A percentile compares a stretch with the other conserved stretches of the same genome.
Evolutionary conservation across 1,140 invertebrate genomes (phyloP).

Genomic region (Drosophila sproati): DNA sequence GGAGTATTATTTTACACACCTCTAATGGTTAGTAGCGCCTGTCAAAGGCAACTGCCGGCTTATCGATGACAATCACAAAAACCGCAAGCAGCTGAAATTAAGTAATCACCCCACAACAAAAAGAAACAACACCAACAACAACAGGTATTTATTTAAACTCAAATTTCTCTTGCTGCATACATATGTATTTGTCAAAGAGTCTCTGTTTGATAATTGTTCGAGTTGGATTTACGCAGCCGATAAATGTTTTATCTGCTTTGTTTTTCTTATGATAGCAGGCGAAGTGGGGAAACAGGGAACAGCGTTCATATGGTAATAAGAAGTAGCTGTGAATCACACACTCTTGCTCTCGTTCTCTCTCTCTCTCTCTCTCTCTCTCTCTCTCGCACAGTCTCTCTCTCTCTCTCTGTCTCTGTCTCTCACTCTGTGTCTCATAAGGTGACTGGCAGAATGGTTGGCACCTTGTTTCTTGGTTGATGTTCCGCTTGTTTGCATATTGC

Average conservation of each 20-base stretch:
- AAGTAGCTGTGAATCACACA: constrained; percentile 26
- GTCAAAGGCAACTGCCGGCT: constrained; percentile 3
- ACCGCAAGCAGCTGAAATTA: constrained; percentile 19
- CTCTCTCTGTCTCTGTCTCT: neutral
- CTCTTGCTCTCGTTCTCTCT: neutral
- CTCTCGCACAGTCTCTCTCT: neutral
- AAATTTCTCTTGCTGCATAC: neutral
- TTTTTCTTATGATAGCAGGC: constrained; percentile 14
- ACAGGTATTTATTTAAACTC: constrained; percentile 5
- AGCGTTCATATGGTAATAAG: too few species aligned
- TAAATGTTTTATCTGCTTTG: constrained; percentile 45
- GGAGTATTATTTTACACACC: neutral
- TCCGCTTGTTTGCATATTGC: constrained; percentile 77
- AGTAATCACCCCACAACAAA: neutral
- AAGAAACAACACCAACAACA: neutral
- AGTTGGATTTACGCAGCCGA: constrained; percentile 28
- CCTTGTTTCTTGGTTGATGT: constrained; percentile 56
- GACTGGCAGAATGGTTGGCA: constrained; percentile 31
- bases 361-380: neutral
- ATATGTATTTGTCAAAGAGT: constrained; percentile 6
- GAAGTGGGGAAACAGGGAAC: neutral
- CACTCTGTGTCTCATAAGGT: neutral
- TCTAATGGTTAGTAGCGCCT: neutral
- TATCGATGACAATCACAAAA: constrained; percentile 14
- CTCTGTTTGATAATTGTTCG: constrained; percentile 13